Conservation (phyloP, 2,113 vertebrate species). For the Illadopsis cleaveri region DNA sequence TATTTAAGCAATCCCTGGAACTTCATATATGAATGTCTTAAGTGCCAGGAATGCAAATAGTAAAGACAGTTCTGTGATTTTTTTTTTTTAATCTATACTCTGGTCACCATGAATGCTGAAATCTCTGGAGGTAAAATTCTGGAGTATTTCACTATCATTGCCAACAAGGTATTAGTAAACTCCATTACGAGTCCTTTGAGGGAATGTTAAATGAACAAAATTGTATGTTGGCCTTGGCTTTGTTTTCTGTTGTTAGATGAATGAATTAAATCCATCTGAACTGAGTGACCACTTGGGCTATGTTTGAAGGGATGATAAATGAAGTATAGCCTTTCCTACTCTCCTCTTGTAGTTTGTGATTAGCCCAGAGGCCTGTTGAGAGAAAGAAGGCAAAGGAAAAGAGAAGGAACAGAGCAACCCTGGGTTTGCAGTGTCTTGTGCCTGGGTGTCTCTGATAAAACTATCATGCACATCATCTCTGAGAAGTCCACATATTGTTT, state of each 20-base stretch:
- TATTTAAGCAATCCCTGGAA: not conserved
- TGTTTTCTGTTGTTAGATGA: conserved; percentile 20
- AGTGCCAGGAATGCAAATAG: not conserved
- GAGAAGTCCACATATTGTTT: not conserved
- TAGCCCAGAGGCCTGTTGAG: not conserved
- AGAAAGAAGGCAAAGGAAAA: not conserved
- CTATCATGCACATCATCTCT: not conserved
- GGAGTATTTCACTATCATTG: conserved; percentile 9
- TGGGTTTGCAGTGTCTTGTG: not conserved
- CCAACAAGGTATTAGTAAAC: conserved; percentile 42
- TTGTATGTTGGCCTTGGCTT: not conserved
- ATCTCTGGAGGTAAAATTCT: conserved; percentile 23
- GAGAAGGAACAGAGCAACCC: not conserved
- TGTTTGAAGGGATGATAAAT: conserved; percentile 43
- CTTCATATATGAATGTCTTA: not conserved
- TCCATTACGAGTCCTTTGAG: not conserved
- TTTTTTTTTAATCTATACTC: not conserved
- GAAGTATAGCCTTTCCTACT: not conserved
- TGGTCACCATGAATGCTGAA: conserved; percentile 4
- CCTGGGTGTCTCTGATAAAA: not conserved
- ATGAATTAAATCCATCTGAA: conserved; percentile 27
- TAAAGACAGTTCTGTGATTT: not conserved
- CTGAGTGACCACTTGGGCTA: not conserved
- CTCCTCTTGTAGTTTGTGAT: not conserved
- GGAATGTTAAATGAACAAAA: not conserved